Conservation (phyloP, 2,797 vertebrate species). For the Perodicticus potto region DNA sequence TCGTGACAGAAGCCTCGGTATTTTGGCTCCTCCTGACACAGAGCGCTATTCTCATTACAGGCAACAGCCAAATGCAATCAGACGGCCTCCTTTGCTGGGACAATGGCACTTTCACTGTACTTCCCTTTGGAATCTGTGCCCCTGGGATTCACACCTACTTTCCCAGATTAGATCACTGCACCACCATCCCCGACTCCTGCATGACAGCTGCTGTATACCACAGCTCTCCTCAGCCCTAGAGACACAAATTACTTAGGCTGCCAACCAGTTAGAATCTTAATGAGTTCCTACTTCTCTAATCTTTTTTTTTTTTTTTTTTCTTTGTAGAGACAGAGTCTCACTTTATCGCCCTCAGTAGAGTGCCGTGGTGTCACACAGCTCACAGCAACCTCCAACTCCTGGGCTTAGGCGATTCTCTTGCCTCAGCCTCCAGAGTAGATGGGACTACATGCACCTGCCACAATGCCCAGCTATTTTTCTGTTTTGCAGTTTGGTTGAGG, state of each 20-base stretch:
- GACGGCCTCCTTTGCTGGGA: background rate
- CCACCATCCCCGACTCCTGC: conserved; percentile 84
- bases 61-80: conserved; percentile 70
- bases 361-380: too few species aligned
- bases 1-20: conserved; percentile 81
- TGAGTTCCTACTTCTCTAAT: conserved; percentile 82
- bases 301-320: too few species aligned
- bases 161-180: conserved; percentile 84
- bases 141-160: conserved; percentile 86
- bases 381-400: too few species aligned
- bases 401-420: too few species aligned
- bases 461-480: too few species aligned
- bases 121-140: conserved; percentile 80
- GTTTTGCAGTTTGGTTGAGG: too few species aligned
- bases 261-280: conserved; percentile 75
- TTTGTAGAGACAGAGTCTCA: too few species aligned
- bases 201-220: conserved; percentile 80
- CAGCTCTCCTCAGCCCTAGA: conserved; percentile 74
- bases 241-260: conserved; percentile 80
- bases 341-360: too few species aligned
- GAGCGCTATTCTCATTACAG: conserved; percentile 86
- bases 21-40: conserved; percentile 84
- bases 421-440: too few species aligned
- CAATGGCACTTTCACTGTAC: conserved; percentile 81
- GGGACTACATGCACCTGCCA: too few species aligned